Conservation (phyloP, 1,140 invertebrate species). For the Grapholita molesta region DNA sequence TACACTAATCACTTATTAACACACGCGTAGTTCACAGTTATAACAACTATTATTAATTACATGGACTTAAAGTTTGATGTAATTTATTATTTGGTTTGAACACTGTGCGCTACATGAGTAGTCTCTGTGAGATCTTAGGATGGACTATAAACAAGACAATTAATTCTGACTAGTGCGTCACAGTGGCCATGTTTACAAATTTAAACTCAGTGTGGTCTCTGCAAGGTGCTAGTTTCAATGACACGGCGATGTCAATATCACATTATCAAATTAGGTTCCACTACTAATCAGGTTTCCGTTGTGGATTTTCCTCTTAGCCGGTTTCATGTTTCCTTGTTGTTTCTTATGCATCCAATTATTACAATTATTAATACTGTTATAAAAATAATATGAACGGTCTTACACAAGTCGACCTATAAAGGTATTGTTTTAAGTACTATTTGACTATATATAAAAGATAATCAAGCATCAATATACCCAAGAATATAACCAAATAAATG, state of each 20-base stretch:
- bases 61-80: neutral
- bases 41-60: neutral
- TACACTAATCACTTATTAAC: neutral
- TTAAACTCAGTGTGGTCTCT: neutral
- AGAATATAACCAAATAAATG: too few relatives aligned
- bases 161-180: conserved; percentile 12
- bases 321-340: neutral
- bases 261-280: conserved; percentile 3
- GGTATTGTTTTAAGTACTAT: too few relatives aligned
- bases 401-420: too few relatives aligned
- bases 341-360: neutral
- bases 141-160: conserved; percentile 2
- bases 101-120: neutral
- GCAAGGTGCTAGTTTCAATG: neutral
- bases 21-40: neutral
- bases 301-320: conserved; percentile 9
- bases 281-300: neutral
- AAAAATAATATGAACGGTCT: too few relatives aligned
- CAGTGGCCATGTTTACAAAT: neutral
- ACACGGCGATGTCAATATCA: neutral
- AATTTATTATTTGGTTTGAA: neutral
- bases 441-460: too few relatives aligned
- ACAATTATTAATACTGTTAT: too few relatives aligned
- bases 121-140: neutral
- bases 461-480: too few relatives aligned